Percentiles rank a stretch among this genome's conserved stretches.
phyloP scores from a whole-genome alignment of 2,797 vertebrate genomes.

The Gymnothorax javanicus region DNA sequence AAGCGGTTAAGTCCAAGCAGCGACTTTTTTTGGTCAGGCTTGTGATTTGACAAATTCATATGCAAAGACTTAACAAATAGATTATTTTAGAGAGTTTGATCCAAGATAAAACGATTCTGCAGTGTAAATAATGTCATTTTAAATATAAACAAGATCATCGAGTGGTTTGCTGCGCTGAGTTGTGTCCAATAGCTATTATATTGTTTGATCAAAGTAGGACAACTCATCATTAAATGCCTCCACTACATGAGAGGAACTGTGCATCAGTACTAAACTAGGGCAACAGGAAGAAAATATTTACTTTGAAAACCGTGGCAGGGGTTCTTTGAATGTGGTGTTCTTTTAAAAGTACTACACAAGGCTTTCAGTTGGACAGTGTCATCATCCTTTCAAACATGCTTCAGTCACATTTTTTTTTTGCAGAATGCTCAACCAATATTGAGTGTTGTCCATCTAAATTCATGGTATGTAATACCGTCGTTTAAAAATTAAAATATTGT shows the following conservation, averaged over 20 bases:
- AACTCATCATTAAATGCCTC: neutral
- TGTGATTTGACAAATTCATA: too few species aligned
- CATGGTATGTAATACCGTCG: neutral
- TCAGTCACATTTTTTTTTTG: constrained; percentile 1
- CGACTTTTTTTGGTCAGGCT: too few species aligned
- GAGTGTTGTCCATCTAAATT: neutral
- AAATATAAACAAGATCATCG: neutral
- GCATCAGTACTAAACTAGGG: neutral
- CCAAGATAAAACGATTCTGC: too few species aligned
- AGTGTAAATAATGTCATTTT: neutral
- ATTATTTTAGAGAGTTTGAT: too few species aligned
- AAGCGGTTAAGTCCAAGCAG: too few species aligned
- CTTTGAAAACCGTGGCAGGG: neutral
- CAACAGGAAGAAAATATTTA: neutral
- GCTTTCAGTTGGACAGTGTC: neutral
- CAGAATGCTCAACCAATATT: neutral
- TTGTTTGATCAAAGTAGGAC: constrained; percentile 5
- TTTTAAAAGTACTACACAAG: neutral
- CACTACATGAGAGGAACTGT: neutral
- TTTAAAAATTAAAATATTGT: neutral
- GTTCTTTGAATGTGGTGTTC: neutral
- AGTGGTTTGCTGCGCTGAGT: neutral
- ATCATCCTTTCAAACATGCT: neutral
- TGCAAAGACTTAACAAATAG: too few species aligned
- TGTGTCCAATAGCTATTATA: neutral